Percentiles rank a stretch among this genome's conserved stretches.
Evolutionary conservation across 2,113 vertebrate genomes (phyloP).

Genomic region (Heliornis fulica): DNA sequence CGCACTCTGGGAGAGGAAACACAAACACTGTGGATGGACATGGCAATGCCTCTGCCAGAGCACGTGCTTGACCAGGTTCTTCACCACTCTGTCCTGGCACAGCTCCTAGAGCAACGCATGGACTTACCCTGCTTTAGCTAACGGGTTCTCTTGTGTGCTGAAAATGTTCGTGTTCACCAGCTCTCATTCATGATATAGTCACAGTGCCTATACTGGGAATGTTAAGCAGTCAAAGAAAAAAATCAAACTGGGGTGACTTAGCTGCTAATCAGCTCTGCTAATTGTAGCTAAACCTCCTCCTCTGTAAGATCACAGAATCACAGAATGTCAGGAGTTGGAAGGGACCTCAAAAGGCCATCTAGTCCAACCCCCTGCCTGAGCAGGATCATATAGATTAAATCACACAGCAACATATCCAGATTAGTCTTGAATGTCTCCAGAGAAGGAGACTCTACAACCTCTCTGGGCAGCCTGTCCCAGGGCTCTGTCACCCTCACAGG

Average conservation of each 20-base stretch:
- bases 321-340: too few species aligned
- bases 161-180: not conserved
- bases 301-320: too few species aligned
- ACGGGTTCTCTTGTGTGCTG: not conserved
- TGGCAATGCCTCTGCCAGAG: rapidly evolving
- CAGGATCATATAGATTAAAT: too few species aligned
- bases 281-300: not conserved
- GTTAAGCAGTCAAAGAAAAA: not conserved
- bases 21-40: not conserved
- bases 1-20: not conserved
- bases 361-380: too few species aligned
- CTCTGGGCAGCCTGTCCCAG: too few species aligned
- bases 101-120: not conserved
- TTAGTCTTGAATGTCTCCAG: too few species aligned
- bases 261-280: not conserved
- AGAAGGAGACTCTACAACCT: too few species aligned
- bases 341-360: too few species aligned
- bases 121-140: not conserved
- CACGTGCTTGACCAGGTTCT: not conserved
- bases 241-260: not conserved
- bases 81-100: not conserved
- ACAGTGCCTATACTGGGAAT: not conserved
- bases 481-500: too few species aligned
- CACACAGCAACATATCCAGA: too few species aligned
- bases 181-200: not conserved